Evolutionary conservation across 2,888 invertebrate genomes (phyloP).

Genomic region (Gibbula magus): DNA sequence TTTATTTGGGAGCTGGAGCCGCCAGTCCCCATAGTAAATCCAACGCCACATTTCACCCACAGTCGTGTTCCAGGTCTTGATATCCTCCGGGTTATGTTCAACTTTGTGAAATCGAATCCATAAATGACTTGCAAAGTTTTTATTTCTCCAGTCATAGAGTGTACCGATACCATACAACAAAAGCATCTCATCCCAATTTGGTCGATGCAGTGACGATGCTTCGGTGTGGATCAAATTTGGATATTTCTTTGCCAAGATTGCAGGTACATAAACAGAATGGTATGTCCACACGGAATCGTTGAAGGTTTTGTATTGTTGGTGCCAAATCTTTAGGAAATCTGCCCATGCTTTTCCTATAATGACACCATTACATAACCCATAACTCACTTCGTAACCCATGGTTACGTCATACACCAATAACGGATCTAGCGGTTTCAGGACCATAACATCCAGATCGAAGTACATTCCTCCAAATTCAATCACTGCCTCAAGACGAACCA

Average conservation of each 20-base stretch:
- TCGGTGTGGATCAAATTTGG: constrained; percentile 14
- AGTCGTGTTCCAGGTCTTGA: constrained; percentile 23
- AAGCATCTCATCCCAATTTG: not conserved
- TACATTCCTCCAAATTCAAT: constrained; percentile 20
- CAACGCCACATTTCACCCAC: not conserved
- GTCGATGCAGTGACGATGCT: constrained; percentile 12
- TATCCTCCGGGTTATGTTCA: constrained; percentile 10
- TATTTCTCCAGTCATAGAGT: constrained; percentile 14
- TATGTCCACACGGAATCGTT: not conserved
- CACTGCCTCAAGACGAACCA: not conserved
- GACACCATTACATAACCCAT: constrained; percentile 16
- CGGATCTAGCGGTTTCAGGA: not conserved
- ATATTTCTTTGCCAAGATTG: not conserved
- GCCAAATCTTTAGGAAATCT: constrained; percentile 22
- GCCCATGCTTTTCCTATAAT: constrained; percentile 20
- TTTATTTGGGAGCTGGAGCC: not conserved
- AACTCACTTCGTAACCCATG: not conserved
- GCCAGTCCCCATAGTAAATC: constrained; percentile 12
- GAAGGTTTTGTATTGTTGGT: constrained; percentile 18
- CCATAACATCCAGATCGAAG: constrained; percentile 12
- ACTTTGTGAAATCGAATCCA: not conserved
- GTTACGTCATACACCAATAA: not conserved
- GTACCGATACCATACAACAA: not conserved
- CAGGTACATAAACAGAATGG: not conserved
- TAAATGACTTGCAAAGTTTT: constrained; percentile 6